These are phyloP conservation scores for Phyllotreta striolata DNA, from an alignment of 2,888 invertebrate species.

Conservation along the genomic window DNA sequence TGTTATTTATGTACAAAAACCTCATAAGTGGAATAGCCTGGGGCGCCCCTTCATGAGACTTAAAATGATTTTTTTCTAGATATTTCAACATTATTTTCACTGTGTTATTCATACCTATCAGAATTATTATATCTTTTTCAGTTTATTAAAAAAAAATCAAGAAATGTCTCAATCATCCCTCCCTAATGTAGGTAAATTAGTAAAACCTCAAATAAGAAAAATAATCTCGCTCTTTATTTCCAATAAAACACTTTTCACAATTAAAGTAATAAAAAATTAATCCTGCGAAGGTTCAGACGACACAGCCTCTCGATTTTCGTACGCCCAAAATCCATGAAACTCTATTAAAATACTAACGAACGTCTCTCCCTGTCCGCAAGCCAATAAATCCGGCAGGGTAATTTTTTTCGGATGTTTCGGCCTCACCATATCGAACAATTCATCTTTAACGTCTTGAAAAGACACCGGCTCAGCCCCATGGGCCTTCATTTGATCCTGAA, in stretches of 20 bases:
- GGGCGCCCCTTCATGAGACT: too few species aligned
- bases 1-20: too few species aligned
- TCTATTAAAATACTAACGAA: slow-evolving; percentile 94
- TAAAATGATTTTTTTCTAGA: too few species aligned
- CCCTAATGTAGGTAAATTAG: too few species aligned
- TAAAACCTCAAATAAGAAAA: background rate
- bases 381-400: slow-evolving; percentile 84
- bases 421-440: slow-evolving; percentile 97
- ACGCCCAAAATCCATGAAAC: slow-evolving; percentile 95
- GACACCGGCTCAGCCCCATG: slow-evolving; percentile 90
- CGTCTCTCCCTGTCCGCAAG: slow-evolving; percentile 91
- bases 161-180: too few species aligned
- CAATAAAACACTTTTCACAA: background rate
- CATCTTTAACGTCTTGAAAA: slow-evolving; percentile 95
- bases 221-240: background rate
- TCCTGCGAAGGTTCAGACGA: slow-evolving; percentile 68
- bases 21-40: too few species aligned
- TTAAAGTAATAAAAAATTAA: slow-evolving; percentile 29
- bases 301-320: slow-evolving; percentile 90
- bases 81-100: too few species aligned
- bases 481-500: slow-evolving; percentile 88
- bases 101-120: too few species aligned
- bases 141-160: too few species aligned
- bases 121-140: too few species aligned
- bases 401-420: slow-evolving; percentile 85